Conservation (phyloP, 2,888 invertebrate genomes). For the Himalopsyche kuldschensis region DNA sequence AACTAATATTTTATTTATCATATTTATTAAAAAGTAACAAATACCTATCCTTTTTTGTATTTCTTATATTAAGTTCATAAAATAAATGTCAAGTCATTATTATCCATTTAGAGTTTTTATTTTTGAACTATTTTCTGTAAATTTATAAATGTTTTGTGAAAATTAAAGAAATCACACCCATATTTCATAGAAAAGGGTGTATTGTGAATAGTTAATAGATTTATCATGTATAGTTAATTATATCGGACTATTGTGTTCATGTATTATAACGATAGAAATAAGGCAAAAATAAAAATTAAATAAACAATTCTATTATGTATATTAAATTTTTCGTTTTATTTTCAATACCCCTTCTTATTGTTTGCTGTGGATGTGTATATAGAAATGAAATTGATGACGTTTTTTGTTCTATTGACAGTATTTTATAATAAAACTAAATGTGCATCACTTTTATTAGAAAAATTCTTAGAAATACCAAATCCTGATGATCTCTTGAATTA, state of each 20-base stretch:
- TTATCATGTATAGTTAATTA: constrained; percentile 6
- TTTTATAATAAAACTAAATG: no score
- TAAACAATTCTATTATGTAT: neutral
- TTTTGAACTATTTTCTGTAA: neutral
- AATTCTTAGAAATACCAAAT: no score
- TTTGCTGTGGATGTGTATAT: no score
- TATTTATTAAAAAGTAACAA: no score
- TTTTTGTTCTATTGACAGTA: no score
- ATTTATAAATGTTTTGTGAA: neutral
- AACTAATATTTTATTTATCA: no score
- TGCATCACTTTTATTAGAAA: no score
- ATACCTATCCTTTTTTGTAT: no score
- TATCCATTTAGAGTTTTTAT: neutral
- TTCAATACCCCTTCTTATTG: neutral
- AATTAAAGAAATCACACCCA: neutral
- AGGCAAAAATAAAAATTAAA: neutral
- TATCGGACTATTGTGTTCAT: constrained; percentile 39
- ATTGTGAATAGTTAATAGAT: neutral
- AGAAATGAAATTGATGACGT: no score
- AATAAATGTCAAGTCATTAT: neutral
- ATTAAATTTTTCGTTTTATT: neutral
- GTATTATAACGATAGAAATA: constrained; percentile 23
- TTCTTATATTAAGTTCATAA: no score
- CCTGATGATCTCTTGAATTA: no score
- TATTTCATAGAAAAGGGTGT: neutral